Conservation (phyloP, 2,888 invertebrate genomes). For the Lypha dubia region DNA sequence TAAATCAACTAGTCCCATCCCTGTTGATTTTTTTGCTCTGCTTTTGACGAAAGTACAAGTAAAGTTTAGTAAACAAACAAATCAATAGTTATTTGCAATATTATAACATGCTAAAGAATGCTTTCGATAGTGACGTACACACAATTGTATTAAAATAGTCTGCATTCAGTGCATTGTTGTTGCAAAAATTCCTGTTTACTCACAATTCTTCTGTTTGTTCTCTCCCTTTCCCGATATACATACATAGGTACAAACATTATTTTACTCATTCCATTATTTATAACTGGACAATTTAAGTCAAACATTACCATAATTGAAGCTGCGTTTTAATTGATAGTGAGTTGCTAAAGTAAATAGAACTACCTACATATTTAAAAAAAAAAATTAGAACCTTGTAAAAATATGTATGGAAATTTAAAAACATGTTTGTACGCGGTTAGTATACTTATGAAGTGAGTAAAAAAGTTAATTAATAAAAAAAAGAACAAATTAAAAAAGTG, state of each 20-base stretch:
- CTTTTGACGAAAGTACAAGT: too few relatives aligned
- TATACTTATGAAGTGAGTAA: background rate
- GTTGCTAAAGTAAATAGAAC: background rate
- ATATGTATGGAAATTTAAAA: too few relatives aligned
- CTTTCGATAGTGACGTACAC: too few relatives aligned
- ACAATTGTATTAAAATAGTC: background rate
- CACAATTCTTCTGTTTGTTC: background rate
- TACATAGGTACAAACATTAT: too few relatives aligned
- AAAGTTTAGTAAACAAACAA: too few relatives aligned
- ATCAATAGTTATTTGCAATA: too few relatives aligned
- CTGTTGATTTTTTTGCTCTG: too few relatives aligned
- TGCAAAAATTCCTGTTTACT: background rate
- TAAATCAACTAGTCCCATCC: too few relatives aligned
- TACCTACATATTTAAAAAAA: background rate
- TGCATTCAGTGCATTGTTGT: background rate
- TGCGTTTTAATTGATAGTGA: background rate
- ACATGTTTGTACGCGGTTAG: background rate
- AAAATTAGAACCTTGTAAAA: too few relatives aligned
- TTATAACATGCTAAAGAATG: too few relatives aligned
- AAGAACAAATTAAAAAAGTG: too few relatives aligned
- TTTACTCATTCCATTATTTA: background rate
- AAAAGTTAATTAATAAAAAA: background rate
- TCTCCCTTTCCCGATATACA: background rate
- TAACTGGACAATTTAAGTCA: background rate
- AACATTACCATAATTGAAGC: slow-evolving; percentile 13